Base-by-base conservation (phyloP, 2,888 invertebrate species). In the Diarsia rubi region DNA sequence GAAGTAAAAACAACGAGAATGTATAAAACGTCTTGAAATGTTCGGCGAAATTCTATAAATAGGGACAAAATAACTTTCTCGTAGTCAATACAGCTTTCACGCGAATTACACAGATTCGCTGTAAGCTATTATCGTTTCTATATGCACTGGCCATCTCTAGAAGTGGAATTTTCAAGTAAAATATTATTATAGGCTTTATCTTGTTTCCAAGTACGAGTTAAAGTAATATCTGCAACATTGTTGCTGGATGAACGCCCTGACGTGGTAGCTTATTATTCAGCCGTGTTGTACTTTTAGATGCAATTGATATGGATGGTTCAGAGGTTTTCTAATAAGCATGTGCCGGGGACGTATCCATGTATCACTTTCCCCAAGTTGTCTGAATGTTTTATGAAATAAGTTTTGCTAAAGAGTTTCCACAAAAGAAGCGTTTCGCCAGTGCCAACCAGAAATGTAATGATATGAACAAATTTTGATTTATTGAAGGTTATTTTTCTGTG, bases 201-300 rank as follows among this genome's bases (percentile, higher is more conserved):
- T 81, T 75, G 76, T 85, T 92, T 92, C 88, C 79, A 74, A 83
- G 90, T 90, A 91, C 59, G 85, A 79, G 79, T 77, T 62, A 86
- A 85, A 90, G 90, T 88, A 87, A 86, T 86, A 85, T 85, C 70
- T 77, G 77, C 77, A 81, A 90, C 87, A 88, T 85, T 90, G 89
- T 92, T 81, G 85, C 80, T 77, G 73, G 73, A 78, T 78, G 82
- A 79, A 75, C 59, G 66, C 45, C 47, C 24, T 60, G 69, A 31
- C 78, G 31, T 69, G 27, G 62, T 45, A 74, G 63, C 63, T 78
- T 74, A 75, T 75, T 62, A 84, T 84, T 81, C 66, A 69, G 70
- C 57, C 44, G 65, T 75, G 64, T n/a, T 62, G 44, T 74, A 73
- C 37, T 74, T 81, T 76, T 37, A 83, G 69, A 85, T 85, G 73